Percentiles rank a stretch among this genome's conserved stretches.
These are phyloP conservation scores for Rhadina sibilatrix DNA, from an alignment of 2,113 vertebrate genomes.

Conservation along the genomic window DNA sequence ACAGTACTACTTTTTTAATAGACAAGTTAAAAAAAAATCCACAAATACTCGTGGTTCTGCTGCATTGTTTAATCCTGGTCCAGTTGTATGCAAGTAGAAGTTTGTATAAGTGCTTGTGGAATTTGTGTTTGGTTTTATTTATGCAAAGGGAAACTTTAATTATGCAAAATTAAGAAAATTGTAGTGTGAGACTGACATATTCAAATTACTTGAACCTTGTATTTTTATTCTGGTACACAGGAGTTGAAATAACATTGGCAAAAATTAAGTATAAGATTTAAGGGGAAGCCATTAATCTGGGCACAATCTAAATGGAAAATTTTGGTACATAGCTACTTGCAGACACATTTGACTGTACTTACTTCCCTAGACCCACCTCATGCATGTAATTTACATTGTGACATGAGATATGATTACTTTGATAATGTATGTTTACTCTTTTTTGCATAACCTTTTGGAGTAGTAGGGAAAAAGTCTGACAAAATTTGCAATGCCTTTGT, in stretches of 20 bases:
- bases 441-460: not conserved
- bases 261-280: not conserved
- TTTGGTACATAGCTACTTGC: not conserved
- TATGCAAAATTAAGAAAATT: conserved; percentile 24
- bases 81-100: not conserved
- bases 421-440: not conserved
- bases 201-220: not conserved
- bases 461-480: not conserved
- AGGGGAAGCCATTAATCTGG: not conserved
- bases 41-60: not conserved
- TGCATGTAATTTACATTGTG: conserved; percentile 12
- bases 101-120: not conserved
- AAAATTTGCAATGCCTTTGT: conserved; percentile 29
- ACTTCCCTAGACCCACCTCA: not conserved
- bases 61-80: not conserved
- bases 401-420: conserved; percentile 19
- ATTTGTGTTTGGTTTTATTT: not conserved
- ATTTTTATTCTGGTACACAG: not conserved
- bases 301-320: not conserved
- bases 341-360: not conserved
- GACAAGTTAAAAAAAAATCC: not conserved
- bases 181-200: not conserved
- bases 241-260: not conserved
- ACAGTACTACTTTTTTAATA: not conserved
- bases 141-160: conserved; percentile 1